These are phyloP conservation scores for Jacana jacana DNA, from an alignment of 2,113 vertebrate species.

Conservation along the genomic window DNA sequence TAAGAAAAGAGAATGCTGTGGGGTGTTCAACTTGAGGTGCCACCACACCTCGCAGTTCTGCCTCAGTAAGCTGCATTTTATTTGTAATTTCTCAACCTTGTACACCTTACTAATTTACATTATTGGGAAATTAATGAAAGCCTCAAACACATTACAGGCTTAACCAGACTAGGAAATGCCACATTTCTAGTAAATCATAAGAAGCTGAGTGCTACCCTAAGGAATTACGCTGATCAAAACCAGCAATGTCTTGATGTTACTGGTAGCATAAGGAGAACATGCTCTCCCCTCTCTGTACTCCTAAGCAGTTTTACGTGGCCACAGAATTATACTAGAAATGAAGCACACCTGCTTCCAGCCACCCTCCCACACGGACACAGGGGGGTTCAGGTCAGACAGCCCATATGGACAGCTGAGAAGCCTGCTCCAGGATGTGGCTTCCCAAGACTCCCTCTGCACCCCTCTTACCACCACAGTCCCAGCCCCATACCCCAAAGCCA, in stretches of 20 bases:
- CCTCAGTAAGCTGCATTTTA: not conserved
- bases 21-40: not conserved
- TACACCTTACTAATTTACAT: not conserved
- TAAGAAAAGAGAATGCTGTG: not conserved
- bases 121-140: not conserved
- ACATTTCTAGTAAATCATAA: not conserved
- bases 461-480: not conserved
- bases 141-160: not conserved
- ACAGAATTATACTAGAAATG: not conserved
- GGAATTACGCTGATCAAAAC: not conserved
- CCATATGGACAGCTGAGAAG: not conserved
- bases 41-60: not conserved
- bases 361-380: not conserved
- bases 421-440: not conserved
- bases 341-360: not conserved
- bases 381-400: fast-evolving
- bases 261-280: not conserved
- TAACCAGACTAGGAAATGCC: not conserved
- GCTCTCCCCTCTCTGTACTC: not conserved
- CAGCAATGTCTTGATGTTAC: not conserved
- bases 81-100: not conserved
- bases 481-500: not conserved
- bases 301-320: not conserved
- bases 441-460: not conserved
- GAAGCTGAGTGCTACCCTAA: not conserved